Percentiles rank a stretch among this genome's conserved stretches.
Evolutionary conservation across 2,797 vertebrate genomes (phyloP).

Genomic region (Sylvia borin): DNA sequence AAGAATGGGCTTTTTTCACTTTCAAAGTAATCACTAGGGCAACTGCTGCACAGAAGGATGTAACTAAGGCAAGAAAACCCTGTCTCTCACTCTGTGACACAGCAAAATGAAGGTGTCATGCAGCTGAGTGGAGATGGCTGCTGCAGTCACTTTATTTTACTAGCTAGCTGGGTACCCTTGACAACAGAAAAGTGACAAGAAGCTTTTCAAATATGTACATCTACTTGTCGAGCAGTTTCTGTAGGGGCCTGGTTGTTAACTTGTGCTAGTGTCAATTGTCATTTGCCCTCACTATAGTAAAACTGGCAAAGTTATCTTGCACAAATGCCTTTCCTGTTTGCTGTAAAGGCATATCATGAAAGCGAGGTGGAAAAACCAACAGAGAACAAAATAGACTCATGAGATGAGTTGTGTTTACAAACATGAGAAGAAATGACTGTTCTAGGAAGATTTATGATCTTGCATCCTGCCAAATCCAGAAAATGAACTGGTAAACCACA

Average conservation of each 20-base stretch:
- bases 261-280: not conserved
- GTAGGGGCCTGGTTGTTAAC: not conserved
- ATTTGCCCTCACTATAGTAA: not conserved
- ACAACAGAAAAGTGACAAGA: not conserved
- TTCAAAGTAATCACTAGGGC: not conserved
- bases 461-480: not conserved
- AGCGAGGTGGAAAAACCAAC: not conserved
- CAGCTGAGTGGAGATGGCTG: not conserved
- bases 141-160: not conserved
- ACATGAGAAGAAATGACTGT: not conserved
- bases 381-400: not conserved
- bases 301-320: not conserved
- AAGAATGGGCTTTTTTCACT: not conserved
- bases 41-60: not conserved
- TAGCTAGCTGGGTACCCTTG: not conserved
- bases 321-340: not conserved
- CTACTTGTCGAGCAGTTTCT: not conserved
- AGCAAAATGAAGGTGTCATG: not conserved
- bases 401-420: not conserved
- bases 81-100: not conserved
- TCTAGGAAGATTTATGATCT: not conserved
- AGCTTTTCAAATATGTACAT: not conserved
- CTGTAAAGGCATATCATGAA: not conserved
- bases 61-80: not conserved
- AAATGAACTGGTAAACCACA: not conserved